Conservation (phyloP, 1,140 invertebrate genomes). For the Heliconius hewitsoni region DNA sequence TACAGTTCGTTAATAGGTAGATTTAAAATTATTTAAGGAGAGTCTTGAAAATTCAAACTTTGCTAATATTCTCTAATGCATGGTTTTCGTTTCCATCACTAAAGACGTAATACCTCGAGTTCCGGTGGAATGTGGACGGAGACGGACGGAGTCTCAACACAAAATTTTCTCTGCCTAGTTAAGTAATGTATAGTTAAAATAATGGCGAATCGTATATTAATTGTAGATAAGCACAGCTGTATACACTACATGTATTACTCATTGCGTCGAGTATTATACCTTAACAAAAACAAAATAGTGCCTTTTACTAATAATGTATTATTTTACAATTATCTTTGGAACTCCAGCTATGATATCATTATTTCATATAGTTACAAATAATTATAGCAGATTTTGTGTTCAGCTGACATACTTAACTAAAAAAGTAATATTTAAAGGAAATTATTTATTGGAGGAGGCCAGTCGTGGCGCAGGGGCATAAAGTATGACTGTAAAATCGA, state of each 20-base stretch:
- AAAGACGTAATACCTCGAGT: too few relatives aligned
- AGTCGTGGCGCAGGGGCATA: too few relatives aligned
- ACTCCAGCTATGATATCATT: not conserved
- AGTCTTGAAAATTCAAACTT: too few relatives aligned
- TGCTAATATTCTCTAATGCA: too few relatives aligned
- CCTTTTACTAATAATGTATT: slow-evolving; percentile 22
- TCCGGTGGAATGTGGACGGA: too few relatives aligned
- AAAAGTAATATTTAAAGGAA: not conserved
- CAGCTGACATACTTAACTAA: not conserved
- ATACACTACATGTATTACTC: slow-evolving; percentile 25
- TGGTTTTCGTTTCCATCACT: too few relatives aligned
- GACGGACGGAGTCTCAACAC: too few relatives aligned
- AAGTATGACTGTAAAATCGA: too few relatives aligned
- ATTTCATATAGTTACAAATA: not conserved
- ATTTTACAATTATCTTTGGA: not conserved
- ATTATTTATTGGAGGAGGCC: too few relatives aligned
- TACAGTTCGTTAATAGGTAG: too few relatives aligned
- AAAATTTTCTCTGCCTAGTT: too few relatives aligned
- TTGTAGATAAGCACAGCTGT: slow-evolving; percentile 20
- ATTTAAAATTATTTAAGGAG: too few relatives aligned
- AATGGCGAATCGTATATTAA: not conserved
- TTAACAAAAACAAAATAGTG: slow-evolving; percentile 14
- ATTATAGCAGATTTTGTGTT: not conserved
- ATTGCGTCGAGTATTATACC: slow-evolving; percentile 10
- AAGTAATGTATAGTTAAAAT: slow-evolving; percentile 12